Evolutionary conservation across 2,888 invertebrate species (phyloP).

Genomic region (Philereme transversata): DNA sequence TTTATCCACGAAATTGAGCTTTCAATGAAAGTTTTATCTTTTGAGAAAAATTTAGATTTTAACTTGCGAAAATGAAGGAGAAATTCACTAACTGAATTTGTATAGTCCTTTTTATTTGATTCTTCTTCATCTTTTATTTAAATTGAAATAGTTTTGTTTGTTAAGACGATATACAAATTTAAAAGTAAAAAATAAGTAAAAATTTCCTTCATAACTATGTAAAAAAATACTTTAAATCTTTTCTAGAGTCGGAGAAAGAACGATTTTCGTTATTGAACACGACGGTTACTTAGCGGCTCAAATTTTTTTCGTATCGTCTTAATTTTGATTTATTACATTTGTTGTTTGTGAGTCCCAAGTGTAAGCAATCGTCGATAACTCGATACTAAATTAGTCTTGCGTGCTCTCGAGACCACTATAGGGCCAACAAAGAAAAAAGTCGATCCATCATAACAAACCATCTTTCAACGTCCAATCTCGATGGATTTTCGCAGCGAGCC

Average conservation of each 20-base stretch:
- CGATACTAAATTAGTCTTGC: slow-evolving; percentile 50
- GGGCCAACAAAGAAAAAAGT: slow-evolving; percentile 45
- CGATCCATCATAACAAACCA: slow-evolving; percentile 60
- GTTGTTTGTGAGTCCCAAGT: slow-evolving; percentile 27
- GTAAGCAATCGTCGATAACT: slow-evolving; percentile 34
- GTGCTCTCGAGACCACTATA: slow-evolving; percentile 41
- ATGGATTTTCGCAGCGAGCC: slow-evolving; percentile 44
- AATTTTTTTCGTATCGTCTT: no score
- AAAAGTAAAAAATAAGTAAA: no score
- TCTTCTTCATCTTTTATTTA: background rate
- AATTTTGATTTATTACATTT: slow-evolving; percentile 19
- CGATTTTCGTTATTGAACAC: no score
- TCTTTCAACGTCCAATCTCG: slow-evolving; percentile 54
- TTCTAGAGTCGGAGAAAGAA: no score
- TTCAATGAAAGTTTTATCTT: slow-evolving; percentile 10
- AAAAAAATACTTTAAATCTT: no score
- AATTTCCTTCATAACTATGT: no score
- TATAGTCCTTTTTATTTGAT: slow-evolving; percentile 3
- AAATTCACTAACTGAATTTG: slow-evolving; percentile 4
- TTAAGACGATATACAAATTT: no score
- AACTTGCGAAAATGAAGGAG: slow-evolving; percentile 1
- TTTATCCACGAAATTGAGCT: slow-evolving; percentile 17
- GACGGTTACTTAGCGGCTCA: no score
- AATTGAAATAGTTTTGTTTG: slow-evolving; percentile 12
- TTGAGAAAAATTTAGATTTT: slow-evolving; percentile 9